Conservation (phyloP, 2,113 vertebrate species). For the Amazona guildingii region DNA sequence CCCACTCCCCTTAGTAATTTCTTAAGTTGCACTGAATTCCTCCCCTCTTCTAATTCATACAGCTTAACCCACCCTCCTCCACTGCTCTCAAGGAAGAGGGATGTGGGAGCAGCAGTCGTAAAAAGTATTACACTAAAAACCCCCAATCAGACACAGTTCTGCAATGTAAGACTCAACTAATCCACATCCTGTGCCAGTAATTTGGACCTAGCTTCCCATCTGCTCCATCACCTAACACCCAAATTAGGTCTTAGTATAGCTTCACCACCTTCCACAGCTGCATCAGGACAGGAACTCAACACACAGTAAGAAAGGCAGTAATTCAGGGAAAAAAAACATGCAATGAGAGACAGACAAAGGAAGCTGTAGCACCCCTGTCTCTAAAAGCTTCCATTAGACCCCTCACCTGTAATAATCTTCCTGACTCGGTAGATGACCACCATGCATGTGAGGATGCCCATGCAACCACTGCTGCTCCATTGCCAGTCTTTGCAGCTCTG, state of each 20-base stretch:
- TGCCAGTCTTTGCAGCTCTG: slow-evolving; percentile 94
- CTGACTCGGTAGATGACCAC: slow-evolving; percentile 92
- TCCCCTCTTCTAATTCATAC: background rate
- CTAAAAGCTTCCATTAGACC: rapidly evolving
- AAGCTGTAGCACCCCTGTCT: background rate
- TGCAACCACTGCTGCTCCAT: slow-evolving; percentile 99
- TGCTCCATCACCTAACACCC: background rate
- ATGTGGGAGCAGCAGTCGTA: background rate
- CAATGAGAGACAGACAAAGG: background rate
- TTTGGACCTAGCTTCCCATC: background rate
- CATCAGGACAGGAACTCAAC: background rate
- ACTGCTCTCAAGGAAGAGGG: background rate
- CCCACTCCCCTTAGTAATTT: background rate
- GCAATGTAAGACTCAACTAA: rapidly evolving
- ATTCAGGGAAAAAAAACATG: background rate
- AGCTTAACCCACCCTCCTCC: background rate
- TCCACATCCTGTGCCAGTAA: background rate
- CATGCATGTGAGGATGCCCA: slow-evolving; percentile 96
- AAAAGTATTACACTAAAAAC: background rate
- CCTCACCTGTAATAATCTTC: slow-evolving; percentile 98
- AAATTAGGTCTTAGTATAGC: background rate
- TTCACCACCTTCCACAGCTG: background rate
- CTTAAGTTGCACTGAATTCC: background rate
- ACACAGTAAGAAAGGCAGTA: background rate
- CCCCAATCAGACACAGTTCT: background rate